Conservation (phyloP, 2,113 vertebrate genomes). For the Henicopernis longicauda region DNA sequence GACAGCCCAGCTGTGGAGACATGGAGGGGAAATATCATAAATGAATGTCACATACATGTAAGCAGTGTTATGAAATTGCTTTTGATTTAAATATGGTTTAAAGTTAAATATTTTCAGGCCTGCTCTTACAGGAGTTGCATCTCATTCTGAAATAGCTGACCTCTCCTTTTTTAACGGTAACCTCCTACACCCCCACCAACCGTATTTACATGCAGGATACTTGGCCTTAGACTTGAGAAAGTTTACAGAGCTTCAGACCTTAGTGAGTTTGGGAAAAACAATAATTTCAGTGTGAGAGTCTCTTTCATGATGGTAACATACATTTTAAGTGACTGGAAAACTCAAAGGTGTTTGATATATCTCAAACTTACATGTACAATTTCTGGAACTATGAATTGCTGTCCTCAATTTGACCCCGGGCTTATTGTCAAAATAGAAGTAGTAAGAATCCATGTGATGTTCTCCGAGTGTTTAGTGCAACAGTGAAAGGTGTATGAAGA, state of each 20-base stretch:
- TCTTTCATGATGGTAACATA: background rate
- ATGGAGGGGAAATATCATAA: background rate
- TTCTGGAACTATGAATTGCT: background rate
- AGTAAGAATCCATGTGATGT: background rate
- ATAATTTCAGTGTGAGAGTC: background rate
- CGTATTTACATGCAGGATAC: background rate
- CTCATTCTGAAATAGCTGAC: background rate
- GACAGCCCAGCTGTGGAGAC: background rate
- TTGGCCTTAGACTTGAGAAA: background rate
- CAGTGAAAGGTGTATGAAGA: background rate
- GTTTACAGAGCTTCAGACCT: background rate
- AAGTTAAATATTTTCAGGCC: background rate
- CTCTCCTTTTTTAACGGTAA: background rate
- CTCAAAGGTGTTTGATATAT: background rate
- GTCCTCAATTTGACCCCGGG: background rate
- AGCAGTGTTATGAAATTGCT: background rate
- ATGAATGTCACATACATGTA: background rate
- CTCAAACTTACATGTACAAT: background rate
- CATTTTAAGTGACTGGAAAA: background rate
- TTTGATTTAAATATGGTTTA: background rate
- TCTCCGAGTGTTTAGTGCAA: background rate
- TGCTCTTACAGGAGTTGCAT: background rate
- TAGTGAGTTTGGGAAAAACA: background rate
- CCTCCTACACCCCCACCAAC: rapidly evolving
- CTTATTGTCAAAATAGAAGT: background rate